Evolutionary conservation across 1,140 invertebrate genomes (phyloP).

Genomic region (Laodelphax striatellus): DNA sequence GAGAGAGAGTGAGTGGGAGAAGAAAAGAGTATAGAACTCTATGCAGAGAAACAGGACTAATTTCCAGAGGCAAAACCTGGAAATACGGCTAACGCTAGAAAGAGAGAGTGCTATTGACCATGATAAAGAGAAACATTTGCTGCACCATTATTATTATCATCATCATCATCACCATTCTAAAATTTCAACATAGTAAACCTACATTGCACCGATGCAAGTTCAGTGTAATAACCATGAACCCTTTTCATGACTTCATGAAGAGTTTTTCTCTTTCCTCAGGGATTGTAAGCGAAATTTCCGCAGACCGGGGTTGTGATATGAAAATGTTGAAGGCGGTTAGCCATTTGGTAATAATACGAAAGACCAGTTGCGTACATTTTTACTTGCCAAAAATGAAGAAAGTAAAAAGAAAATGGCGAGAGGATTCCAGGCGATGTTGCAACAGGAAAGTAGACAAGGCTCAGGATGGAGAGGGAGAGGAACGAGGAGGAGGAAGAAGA

Average conservation of each 20-base stretch:
- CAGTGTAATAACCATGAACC: not conserved
- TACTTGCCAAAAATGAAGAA: no score
- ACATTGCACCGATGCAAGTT: not conserved
- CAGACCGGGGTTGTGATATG: not conserved
- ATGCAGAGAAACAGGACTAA: not conserved
- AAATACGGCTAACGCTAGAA: not conserved
- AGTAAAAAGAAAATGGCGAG: no score
- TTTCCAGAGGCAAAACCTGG: not conserved
- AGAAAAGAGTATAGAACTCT: not conserved
- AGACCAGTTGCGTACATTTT: no score
- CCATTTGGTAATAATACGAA: no score
- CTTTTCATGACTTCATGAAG: no score
- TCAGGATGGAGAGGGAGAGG: no score
- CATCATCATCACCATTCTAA: not conserved
- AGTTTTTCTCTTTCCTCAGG: not conserved
- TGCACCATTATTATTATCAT: not conserved
- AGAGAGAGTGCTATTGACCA: no score
- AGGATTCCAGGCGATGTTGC: no score
- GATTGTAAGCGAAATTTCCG: not conserved
- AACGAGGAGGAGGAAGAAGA: no score
- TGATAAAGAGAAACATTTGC: not conserved
- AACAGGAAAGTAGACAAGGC: no score
- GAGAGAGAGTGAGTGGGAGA: not conserved
- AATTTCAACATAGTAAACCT: not conserved
- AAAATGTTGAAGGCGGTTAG: no score